Conservation (phyloP, 1,140 invertebrate species). For the Uloborus diversus region DNA sequence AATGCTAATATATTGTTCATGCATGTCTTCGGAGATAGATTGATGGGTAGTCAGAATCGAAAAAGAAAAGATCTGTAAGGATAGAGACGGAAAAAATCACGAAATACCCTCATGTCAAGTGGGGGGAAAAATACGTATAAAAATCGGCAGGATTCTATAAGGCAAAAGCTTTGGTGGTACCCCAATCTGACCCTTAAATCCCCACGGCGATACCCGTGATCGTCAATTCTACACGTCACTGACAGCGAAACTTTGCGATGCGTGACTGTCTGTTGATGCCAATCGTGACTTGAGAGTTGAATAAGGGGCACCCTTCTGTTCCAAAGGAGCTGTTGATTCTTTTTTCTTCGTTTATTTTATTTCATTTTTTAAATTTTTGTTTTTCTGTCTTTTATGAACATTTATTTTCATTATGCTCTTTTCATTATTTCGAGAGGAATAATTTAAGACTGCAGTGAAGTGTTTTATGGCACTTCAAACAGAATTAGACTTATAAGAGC, state of each 20-base stretch:
- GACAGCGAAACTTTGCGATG: constrained; percentile 14
- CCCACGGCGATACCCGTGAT: constrained; percentile 26
- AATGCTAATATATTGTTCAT: not conserved
- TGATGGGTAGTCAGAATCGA: constrained; percentile 11
- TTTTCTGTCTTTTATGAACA: no score
- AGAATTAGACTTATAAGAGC: no score
- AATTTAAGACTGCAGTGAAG: no score
- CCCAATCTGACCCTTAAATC: constrained; percentile 19
- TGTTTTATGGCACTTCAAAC: no score
- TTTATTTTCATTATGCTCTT: no score
- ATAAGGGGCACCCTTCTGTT: constrained; percentile 20
- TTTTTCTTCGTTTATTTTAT: no score
- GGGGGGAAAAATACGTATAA: constrained; percentile 10
- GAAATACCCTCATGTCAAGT: constrained; percentile 6
- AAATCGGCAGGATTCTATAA: not conserved
- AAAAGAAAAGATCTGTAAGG: not conserved
- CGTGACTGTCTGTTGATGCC: constrained; percentile 38
- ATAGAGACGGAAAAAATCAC: constrained; percentile 18
- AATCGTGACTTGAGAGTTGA: constrained; percentile 30
- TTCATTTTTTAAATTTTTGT: no score
- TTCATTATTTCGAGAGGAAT: no score
- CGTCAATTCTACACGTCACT: constrained; percentile 43
- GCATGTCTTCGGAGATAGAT: constrained; percentile 1
- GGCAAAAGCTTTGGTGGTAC: not conserved
- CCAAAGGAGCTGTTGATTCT: no score